Evolutionary conservation across 2,113 vertebrate species (phyloP), one percentile per base, ranked within the genome.

Genomic region (Xenopus laevis): DNA sequence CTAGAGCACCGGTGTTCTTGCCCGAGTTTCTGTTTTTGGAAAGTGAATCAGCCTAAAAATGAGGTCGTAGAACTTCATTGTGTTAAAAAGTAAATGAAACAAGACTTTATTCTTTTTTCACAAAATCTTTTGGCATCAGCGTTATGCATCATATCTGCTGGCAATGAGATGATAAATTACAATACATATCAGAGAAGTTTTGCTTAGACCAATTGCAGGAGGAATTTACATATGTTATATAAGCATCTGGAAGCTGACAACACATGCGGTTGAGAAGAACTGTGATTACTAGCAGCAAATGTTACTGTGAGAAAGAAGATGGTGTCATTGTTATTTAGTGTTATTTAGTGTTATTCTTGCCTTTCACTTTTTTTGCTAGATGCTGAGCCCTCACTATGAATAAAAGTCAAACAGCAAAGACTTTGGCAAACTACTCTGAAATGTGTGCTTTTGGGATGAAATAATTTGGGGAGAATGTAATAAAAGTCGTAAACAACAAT

Each of bases 11-110:
- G n/a, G 55, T 71, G 27, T 45, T 52, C 45, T 46, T 57, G 59
- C 44, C 55, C 45, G 55, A 40, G 47, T 65, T 66, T 66, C 65
- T 74, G 62, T 74, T 40, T 40, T 40, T 40, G 33, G 33, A 33
- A 59, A 66, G 52, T 5, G 57, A 74, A 74, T 59, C 71, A 74
- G 33, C 52, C 33, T 58, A 40, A 59, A 74, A 74, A 66, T 74
- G 46, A 74, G 71, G 71, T 74, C 71, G 66, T 55, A 74, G 63
- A 74, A 74, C 62, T 74, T 74, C 71, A 66, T 66, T 74, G 71
- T 74, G 52, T 74, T 66, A 66, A 59, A 73, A n/a, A n/a, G n/a
- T 55, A 65, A 53, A 58, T 66, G 18, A 46, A 72, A 65, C n/a
- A 18, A 74, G 63, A 55, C 40, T 59, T 66, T 65, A 74, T 47